Base-by-base conservation (phyloP, 2,888 invertebrate genomes). In the Brenthis ino region DNA sequence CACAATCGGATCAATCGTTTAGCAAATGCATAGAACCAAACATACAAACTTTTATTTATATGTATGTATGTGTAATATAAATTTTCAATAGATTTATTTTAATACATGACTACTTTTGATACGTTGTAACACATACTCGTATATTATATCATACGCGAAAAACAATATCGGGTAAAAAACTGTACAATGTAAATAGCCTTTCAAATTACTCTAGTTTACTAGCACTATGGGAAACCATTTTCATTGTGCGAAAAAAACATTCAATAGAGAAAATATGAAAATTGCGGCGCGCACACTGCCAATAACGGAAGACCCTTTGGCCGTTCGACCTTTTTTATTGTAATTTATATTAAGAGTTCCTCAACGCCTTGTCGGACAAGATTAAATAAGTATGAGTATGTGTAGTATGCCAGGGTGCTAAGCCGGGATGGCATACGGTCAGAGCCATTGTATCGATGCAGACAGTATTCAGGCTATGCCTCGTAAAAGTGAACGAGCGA, bases 401-500 rank as follows among this genome's bases (percentile, higher is more conserved):
- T 65, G 51, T 68, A 65, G 63, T 61, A 65, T 56, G 64, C 48
- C 47, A 73, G 67, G 75, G 79, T 77, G 75, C 80, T 80, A 81
- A 80, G 80, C 78, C 77, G 74, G 72, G 71, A 77, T 69, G 72
- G 73, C 79, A 74, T 80, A 81, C 68, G 77, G 71, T 73, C 69
- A 60, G 48, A 71, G 64, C 67, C 71, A 79, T 83, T 85, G 77
- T 84, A 82, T 82, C 75, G 79, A 75, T 74, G 77, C 75, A 82
- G 78, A 82, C 77, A 75, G 75, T 78, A 81, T 84, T 85, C 80
- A 81, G 82, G 81, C 81, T 79, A 80, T 76, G 72, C 67, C 73
- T 86, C 83, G 80, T 86, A 86, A 85, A 85, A 85, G 76, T 74
- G 79, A 82, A 84, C 77, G 79, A 76, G 75, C 77, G 77, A 80